Conservation (phyloP, 2,113 vertebrate species). For the Acrocephalus arundinaceus region DNA sequence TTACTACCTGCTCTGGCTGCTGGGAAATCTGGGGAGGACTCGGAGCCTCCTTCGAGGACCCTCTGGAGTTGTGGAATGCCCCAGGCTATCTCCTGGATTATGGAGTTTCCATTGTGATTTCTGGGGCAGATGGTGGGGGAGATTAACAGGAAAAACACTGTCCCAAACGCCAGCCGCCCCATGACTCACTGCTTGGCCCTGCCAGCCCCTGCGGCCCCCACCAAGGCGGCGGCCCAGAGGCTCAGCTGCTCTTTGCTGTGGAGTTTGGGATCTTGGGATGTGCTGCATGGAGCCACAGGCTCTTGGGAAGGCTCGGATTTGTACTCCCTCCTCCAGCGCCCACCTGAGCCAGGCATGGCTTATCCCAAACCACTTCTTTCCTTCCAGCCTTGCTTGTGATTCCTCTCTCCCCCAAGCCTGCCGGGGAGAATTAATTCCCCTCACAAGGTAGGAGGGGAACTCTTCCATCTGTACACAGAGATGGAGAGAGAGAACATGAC, state of each 20-base stretch:
- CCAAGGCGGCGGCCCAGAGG: neutral
- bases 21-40: neutral
- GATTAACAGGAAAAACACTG: slow-evolving; percentile 21
- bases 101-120: slow-evolving; percentile 31
- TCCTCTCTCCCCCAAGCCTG: neutral
- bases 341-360: neutral
- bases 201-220: neutral
- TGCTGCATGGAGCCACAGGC: neutral
- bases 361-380: neutral
- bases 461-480: neutral
- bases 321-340: neutral
- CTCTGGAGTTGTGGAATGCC: slow-evolving; percentile 33
- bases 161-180: neutral
- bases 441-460: slow-evolving; percentile 9
- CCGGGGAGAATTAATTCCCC: neutral
- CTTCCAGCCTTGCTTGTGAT: neutral
- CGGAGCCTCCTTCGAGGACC: neutral
- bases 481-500: slow-evolving; percentile 57
- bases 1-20: slow-evolving; percentile 48
- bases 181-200: neutral
- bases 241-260: neutral
- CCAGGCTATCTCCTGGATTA: slow-evolving; percentile 20
- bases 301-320: neutral
- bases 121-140: neutral
- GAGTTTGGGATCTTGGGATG: neutral